phyloP scores from a whole-genome alignment of 2,888 invertebrate species.

The Epistrophella euchroma region DNA sequence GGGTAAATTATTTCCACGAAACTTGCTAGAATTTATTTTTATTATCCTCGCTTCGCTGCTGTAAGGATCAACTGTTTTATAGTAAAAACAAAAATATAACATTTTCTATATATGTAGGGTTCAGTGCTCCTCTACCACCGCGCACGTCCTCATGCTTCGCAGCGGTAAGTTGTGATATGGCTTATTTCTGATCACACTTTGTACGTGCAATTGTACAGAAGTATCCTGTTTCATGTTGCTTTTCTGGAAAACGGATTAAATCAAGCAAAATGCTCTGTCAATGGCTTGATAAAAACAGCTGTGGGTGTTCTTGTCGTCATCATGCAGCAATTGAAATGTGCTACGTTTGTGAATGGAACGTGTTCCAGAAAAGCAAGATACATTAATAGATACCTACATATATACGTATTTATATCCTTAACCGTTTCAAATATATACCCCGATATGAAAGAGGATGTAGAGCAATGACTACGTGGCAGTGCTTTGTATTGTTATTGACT shows the following conservation, averaged over 20 bases:
- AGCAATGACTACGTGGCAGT: slow-evolving; percentile 35
- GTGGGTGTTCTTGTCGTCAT: slow-evolving; percentile 17
- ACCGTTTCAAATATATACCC: slow-evolving; percentile 11
- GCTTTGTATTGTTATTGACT: slow-evolving; percentile 39
- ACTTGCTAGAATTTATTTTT: slow-evolving; percentile 39
- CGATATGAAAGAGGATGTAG: slow-evolving; percentile 16
- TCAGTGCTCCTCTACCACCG: neutral
- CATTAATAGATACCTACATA: neutral
- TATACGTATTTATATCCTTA: neutral
- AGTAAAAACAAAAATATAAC: slow-evolving; percentile 26
- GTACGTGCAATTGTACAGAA: slow-evolving; percentile 38
- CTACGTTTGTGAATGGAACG: slow-evolving; percentile 33
- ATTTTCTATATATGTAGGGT: slow-evolving; percentile 1
- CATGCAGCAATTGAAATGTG: slow-evolving; percentile 39
- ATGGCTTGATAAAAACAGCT: slow-evolving; percentile 35
- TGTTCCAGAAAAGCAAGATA: slow-evolving; percentile 26
- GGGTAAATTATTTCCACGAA: slow-evolving; percentile 49
- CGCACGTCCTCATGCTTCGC: neutral
- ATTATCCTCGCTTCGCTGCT: slow-evolving; percentile 15
- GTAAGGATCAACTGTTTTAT: slow-evolving; percentile 43
- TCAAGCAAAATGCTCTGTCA: slow-evolving; percentile 46
- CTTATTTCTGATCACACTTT: slow-evolving; percentile 46
- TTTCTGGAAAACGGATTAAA: slow-evolving; percentile 45
- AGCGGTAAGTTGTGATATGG: slow-evolving; percentile 30
- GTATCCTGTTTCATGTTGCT: slow-evolving; percentile 36